These are phyloP conservation scores for Sarcophaga peregrina DNA, from an alignment of 1,140 invertebrate genomes.

Conservation along the genomic window DNA sequence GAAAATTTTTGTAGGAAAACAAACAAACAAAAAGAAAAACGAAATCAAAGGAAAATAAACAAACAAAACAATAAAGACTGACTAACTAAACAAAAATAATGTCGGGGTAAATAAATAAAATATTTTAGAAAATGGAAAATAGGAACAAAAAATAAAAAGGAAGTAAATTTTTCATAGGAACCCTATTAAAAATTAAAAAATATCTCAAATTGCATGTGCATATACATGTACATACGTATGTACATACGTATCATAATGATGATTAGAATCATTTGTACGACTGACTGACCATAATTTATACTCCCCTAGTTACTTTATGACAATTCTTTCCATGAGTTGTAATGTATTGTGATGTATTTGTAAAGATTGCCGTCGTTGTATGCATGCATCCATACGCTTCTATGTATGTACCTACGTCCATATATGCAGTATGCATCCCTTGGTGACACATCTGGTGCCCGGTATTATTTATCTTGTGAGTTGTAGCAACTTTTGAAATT, in stretches of 20 bases:
- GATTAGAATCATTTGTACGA: not conserved
- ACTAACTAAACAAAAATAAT: too few relatives aligned
- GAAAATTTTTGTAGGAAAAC: not conserved
- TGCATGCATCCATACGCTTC: not conserved
- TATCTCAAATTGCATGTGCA: not conserved
- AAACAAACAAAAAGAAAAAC: too few relatives aligned
- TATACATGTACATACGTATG: not conserved
- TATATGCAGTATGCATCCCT: not conserved
- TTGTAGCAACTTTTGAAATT: too few relatives aligned
- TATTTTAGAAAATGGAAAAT: too few relatives aligned
- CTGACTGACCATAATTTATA: not conserved
- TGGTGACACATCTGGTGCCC: constrained; percentile 25
- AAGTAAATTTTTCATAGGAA: too few relatives aligned
- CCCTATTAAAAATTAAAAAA: too few relatives aligned
- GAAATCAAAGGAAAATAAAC: too few relatives aligned
- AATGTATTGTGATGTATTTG: too few relatives aligned
- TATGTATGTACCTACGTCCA: not conserved
- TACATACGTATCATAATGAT: not conserved
- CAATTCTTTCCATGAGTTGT: not conserved
- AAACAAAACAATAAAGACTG: too few relatives aligned
- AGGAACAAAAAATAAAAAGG: too few relatives aligned
- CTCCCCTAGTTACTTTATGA: not conserved
- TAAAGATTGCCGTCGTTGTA: not conserved
- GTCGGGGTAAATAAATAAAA: too few relatives aligned
- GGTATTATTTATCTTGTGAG: not conserved